Conservation (phyloP, 2,113 vertebrate species). For the Desmodus rotundus region DNA sequence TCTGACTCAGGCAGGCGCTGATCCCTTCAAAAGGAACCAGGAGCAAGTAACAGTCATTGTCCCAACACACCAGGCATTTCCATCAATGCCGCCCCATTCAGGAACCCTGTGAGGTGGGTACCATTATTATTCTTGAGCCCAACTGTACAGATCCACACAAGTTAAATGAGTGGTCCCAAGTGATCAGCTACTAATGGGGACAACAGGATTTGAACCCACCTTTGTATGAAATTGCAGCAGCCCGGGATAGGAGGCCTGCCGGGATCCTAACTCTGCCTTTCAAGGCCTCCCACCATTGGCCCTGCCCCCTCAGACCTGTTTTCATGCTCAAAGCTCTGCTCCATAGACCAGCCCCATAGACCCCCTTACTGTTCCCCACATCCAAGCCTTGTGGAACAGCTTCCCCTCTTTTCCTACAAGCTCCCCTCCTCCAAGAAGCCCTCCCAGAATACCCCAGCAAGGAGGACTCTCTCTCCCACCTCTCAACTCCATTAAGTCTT, state of each 20-base stretch:
- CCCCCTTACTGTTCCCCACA: neutral
- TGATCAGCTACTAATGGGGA: neutral
- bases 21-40: neutral
- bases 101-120: neutral
- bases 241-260: neutral
- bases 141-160: neutral
- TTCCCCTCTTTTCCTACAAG: neutral
- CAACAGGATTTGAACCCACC: neutral
- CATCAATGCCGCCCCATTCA: fast-evolving
- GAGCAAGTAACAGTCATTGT: neutral
- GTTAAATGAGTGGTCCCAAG: neutral
- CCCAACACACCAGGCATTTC: fast-evolving
- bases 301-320: neutral
- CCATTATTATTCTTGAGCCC: neutral
- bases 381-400: neutral
- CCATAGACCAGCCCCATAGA: neutral
- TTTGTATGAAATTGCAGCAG: neutral
- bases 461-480: neutral
- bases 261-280: neutral
- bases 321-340: neutral
- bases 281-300: neutral
- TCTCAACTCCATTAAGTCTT: neutral
- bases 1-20: neutral
- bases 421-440: neutral
- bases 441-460: neutral